Evolutionary conservation across 2,113 vertebrate species (phyloP).

Genomic region (Isurus oxyrinchus): DNA sequence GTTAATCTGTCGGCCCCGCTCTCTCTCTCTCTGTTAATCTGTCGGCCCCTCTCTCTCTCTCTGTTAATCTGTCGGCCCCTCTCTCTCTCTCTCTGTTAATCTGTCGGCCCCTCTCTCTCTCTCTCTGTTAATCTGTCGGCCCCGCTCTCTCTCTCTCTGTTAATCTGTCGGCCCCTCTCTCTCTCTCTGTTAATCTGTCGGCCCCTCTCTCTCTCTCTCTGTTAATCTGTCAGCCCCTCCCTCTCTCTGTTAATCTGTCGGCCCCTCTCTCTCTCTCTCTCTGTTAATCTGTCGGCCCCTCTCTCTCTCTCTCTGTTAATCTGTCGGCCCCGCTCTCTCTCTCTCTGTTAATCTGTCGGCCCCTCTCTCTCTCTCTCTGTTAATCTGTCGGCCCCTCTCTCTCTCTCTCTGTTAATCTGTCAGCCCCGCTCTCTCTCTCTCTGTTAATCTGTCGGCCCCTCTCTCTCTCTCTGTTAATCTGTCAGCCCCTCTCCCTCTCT

Average conservation of each 20-base stretch:
- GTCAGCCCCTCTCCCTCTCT: not conserved
- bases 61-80: accelerated
- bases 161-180: not conserved
- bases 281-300: not conserved
- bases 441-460: too few species aligned
- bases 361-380: too few species aligned
- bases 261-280: not conserved
- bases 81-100: not conserved
- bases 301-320: not conserved
- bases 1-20: too few species aligned
- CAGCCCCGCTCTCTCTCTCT: not conserved
- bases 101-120: too few species aligned
- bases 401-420: not conserved
- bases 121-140: too few species aligned
- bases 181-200: too few species aligned
- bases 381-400: not conserved
- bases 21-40: too few species aligned
- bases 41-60: not conserved
- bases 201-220: too few species aligned
- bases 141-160: not conserved
- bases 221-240: too few species aligned
- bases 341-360: too few species aligned
- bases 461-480: too few species aligned
- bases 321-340: not conserved
- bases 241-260: not conserved